Evolutionary conservation across 2,888 invertebrate species (phyloP).

Genomic region (Mayetiola destructor): DNA sequence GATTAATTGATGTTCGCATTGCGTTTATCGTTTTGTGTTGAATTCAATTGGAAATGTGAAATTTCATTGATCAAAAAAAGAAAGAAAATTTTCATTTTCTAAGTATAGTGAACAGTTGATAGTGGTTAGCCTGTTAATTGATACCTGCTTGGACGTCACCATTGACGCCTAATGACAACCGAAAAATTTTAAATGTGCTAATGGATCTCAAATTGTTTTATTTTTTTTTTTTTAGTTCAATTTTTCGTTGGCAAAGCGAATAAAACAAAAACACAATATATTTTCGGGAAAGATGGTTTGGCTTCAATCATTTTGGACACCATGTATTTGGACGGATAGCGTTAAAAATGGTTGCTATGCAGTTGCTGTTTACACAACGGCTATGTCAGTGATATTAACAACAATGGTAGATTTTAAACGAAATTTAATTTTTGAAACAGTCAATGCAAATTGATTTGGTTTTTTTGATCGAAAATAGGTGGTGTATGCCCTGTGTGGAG

Average conservation of each 20-base stretch:
- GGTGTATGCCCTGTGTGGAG: slow-evolving; percentile 66
- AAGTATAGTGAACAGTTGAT: too few relatives aligned
- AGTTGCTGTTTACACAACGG: slow-evolving; percentile 64
- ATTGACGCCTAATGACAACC: too few relatives aligned
- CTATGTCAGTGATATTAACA: slow-evolving; percentile 58
- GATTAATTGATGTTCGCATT: neutral
- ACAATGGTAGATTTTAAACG: slow-evolving; percentile 36
- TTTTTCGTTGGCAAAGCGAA: neutral
- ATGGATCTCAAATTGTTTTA: neutral
- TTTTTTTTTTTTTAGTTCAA: neutral
- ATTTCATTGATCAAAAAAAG: too few relatives aligned
- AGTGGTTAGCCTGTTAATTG: too few relatives aligned
- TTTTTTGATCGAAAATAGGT: slow-evolving; percentile 35
- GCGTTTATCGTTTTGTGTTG: too few relatives aligned
- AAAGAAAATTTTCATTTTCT: too few relatives aligned
- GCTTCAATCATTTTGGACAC: slow-evolving; percentile 72
- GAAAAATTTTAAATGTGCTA: slow-evolving; percentile 3
- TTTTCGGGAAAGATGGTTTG: slow-evolving; percentile 48
- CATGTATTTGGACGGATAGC: slow-evolving; percentile 70
- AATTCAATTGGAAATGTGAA: too few relatives aligned
- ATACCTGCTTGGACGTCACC: too few relatives aligned
- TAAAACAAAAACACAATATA: neutral
- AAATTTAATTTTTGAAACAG: neutral
- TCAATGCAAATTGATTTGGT: neutral
- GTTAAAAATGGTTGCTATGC: slow-evolving; percentile 62